Evolutionary conservation across 2,113 vertebrate genomes (phyloP).

Genomic region (Megalops atlanticus): DNA sequence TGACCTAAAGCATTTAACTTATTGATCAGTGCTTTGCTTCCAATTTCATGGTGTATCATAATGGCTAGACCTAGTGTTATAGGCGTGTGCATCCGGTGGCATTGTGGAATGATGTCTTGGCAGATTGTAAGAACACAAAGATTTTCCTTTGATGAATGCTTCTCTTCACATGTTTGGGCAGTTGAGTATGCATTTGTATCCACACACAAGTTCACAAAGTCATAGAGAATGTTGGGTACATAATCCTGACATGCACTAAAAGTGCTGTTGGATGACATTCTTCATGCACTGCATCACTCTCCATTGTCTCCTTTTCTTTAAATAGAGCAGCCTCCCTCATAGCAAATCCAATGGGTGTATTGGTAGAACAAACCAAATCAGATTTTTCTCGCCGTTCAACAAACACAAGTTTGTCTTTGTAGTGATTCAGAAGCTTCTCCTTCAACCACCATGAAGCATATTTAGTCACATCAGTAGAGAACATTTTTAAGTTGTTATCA

Average conservation of each 20-base stretch:
- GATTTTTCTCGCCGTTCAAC: not conserved
- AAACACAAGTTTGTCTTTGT: constrained; percentile 1
- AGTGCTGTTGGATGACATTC: not conserved
- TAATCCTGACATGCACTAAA: too few species aligned
- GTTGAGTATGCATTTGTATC: not conserved
- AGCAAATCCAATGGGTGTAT: not conserved
- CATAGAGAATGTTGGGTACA: too few species aligned
- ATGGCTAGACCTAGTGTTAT: not conserved
- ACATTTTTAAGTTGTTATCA: not conserved
- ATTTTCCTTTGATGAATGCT: not conserved
- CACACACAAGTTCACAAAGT: constrained; percentile 8
- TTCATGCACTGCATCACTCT: not conserved
- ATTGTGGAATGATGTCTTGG: not conserved
- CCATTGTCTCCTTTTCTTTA: not conserved
- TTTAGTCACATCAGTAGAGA: not conserved
- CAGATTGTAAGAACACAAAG: not conserved
- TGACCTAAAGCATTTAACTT: constrained; percentile 25
- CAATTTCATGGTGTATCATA: not conserved
- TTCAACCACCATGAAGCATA: not conserved
- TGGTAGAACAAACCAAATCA: not conserved
- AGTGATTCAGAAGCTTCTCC: not conserved
- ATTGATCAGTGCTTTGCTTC: constrained; percentile 23
- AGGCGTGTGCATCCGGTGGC: not conserved
- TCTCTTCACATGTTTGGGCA: constrained; percentile 5
- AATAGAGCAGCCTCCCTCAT: not conserved